Percentiles rank a stretch among this genome's conserved stretches.
Conservation (phyloP, 2,113 vertebrate species). For the Pterocles burchelli region DNA sequence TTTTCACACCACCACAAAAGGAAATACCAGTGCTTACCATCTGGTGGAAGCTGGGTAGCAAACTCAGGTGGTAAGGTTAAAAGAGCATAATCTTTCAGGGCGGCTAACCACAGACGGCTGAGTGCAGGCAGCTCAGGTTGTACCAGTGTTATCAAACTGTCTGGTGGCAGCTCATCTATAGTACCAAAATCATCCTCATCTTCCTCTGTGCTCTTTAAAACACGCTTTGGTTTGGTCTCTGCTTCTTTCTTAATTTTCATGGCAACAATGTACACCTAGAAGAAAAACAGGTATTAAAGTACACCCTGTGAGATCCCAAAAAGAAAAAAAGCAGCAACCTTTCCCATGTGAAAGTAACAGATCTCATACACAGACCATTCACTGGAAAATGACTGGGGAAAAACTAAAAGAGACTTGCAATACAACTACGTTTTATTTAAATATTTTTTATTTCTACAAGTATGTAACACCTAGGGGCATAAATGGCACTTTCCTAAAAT, state of each 20-base stretch:
- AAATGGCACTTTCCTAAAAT: not conserved
- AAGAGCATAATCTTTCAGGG: slow-evolving; percentile 93
- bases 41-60: slow-evolving; percentile 96
- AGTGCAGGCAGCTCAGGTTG: slow-evolving; percentile 92
- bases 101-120: slow-evolving; percentile 94
- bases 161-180: slow-evolving; percentile 88
- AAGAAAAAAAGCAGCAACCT: not conserved
- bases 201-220: slow-evolving; percentile 81
- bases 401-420: not conserved
- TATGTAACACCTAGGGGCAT: not conserved
- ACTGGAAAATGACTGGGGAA: not conserved
- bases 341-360: not conserved
- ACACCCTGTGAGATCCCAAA: not conserved
- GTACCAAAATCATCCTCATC: slow-evolving; percentile 85
- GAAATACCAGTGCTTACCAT: slow-evolving; percentile 77
- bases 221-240: slow-evolving; percentile 80
- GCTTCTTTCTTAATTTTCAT: slow-evolving; percentile 98
- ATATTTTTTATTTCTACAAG: not conserved
- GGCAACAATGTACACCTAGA: slow-evolving; percentile 93
- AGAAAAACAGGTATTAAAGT: not conserved
- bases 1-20: not conserved
- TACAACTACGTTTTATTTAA: not conserved
- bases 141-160: slow-evolving; percentile 94
- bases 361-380: not conserved
- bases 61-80: slow-evolving; percentile 95